Base-by-base conservation (phyloP, 2,113 vertebrate genomes). In the Smithornis capensis region DNA sequence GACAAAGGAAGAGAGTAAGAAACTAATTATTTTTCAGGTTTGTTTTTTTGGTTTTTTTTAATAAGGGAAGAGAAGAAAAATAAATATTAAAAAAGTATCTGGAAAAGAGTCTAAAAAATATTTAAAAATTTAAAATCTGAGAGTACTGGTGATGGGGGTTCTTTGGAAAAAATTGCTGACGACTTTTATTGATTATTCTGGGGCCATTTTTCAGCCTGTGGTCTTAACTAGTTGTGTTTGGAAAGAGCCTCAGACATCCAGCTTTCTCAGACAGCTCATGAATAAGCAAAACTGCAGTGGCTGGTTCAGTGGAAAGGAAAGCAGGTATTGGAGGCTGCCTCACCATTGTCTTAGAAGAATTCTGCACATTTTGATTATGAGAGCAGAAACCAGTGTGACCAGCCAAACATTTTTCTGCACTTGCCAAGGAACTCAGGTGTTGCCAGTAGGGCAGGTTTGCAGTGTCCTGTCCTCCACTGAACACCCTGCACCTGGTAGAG, bases 231-330 rank as follows among this genome's bases (percentile, higher is more conserved):
- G 10, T 47, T 83, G 19, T 28, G 6, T 49, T 71, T 88, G 49
- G 29, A 80, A 52, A 12, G 10, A 44, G 7, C 10, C 23, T 55
- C 44, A 67, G 56, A 55, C 12, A 14, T 5, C 0, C 23, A 83
- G 7, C 4, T 71, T 15, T 37, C 8, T 73, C 68, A 85, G 37
- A 4, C 31, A 62, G 19, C 12, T 87, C 29, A 29, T 0, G 2
- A 77, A 16, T 16, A 70, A 74, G 16, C 1, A 33, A 12, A 4
- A 3, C 4, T 18, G 9, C 2, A 2, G 14, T 1, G 6, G 17
- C 42, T 73, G 47, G 53, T 47, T 14, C 24, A 76, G 27, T 0
- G 1, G 37, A 40, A 67, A 40, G 10, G 31, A 68, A 55, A 59
- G 11, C 21, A 50, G 14, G 5, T 53, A 42, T 31, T 42, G 18